A percentile compares a stretch with the other conserved stretches of the same genome.
Evolutionary conservation across 1,140 invertebrate genomes (phyloP).

Genomic region (Whitmania pigra): DNA sequence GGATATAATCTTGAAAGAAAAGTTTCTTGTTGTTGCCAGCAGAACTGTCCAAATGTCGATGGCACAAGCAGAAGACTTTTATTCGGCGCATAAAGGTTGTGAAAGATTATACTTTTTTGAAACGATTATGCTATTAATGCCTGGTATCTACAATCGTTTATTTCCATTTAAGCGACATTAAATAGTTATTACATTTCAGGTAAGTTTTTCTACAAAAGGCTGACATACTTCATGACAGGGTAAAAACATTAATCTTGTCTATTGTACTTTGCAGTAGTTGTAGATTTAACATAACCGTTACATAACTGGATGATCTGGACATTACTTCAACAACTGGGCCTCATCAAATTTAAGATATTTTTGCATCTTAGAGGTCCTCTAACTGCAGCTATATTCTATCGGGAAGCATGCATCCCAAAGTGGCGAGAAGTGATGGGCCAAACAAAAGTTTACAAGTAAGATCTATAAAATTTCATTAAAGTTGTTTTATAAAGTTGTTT

Average conservation of each 20-base stretch:
- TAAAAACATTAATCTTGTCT: constrained; percentile 36
- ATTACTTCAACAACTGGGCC: neutral
- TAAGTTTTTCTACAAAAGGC: constrained; percentile 74
- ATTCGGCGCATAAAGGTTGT: constrained; percentile 61
- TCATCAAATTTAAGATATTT: neutral
- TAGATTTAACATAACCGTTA: too few relatives aligned
- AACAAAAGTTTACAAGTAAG: constrained; percentile 56
- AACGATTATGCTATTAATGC: neutral
- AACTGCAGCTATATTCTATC: constrained; percentile 61
- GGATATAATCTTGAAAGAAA: constrained; percentile 54
- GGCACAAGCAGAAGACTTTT: constrained; percentile 61
- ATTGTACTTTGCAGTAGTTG: constrained; percentile 29
- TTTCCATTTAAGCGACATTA: neutral
- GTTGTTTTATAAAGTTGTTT: too few relatives aligned
- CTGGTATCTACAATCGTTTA: neutral
- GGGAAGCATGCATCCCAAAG: constrained; percentile 57
- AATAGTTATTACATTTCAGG: constrained; percentile 30
- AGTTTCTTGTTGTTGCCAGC: constrained; percentile 62
- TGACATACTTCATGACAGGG: constrained; percentile 73
- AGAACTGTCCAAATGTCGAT: constrained; percentile 52
- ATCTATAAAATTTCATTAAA: too few relatives aligned
- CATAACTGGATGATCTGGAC: neutral
- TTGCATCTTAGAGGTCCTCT: constrained; percentile 57
- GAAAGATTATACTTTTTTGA: constrained; percentile 6
- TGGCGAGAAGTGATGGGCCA: constrained; percentile 76